phyloP scores from a whole-genome alignment of 2,888 invertebrate genomes.

The Diarsia mendica region DNA sequence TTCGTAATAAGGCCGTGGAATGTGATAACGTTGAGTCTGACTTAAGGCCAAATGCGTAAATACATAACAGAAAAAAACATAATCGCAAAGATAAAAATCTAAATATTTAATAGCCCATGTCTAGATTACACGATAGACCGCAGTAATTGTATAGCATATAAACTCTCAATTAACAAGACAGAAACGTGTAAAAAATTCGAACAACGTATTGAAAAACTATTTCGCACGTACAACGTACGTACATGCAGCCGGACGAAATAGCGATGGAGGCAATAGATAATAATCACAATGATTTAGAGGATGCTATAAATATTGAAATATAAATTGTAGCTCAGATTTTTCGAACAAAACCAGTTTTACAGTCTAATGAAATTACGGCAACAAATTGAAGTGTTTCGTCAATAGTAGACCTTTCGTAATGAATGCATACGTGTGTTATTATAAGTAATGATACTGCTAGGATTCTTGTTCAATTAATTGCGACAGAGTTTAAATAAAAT shows the following conservation, averaged over 20 bases:
- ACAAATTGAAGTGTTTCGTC: conserved; percentile 42
- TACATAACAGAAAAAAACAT: conserved; percentile 10
- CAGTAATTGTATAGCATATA: conserved; percentile 19
- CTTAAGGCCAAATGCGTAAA: not conserved
- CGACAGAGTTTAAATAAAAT: conserved; percentile 45
- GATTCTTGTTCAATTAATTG: conserved; percentile 55
- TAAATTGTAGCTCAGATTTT: conserved; percentile 34
- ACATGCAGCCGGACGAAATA: conserved; percentile 3
- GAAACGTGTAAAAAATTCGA: conserved; percentile 10
- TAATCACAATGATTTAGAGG: conserved; percentile 26
- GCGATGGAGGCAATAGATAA: conserved; percentile 36
- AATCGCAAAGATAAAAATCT: conserved; percentile 18
- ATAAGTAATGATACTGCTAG: conserved; percentile 33
- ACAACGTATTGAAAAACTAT: conserved; percentile 12
- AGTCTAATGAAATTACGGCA: conserved; percentile 14
- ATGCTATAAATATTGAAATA: conserved; percentile 50
- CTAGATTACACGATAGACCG: conserved; percentile 33
- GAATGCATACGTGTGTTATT: conserved; percentile 23
- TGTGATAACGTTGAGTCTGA: conserved; percentile 9
- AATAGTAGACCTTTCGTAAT: conserved; percentile 54
- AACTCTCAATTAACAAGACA: conserved; percentile 30
- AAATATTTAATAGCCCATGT: not conserved
- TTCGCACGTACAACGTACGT: conserved; percentile 13
- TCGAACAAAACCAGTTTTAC: conserved; percentile 29
- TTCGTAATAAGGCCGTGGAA: conserved; percentile 27